These are phyloP conservation scores for Montipora capricornis DNA, from an alignment of 64 coral and sea anemone species.

Conservation along the genomic window DNA sequence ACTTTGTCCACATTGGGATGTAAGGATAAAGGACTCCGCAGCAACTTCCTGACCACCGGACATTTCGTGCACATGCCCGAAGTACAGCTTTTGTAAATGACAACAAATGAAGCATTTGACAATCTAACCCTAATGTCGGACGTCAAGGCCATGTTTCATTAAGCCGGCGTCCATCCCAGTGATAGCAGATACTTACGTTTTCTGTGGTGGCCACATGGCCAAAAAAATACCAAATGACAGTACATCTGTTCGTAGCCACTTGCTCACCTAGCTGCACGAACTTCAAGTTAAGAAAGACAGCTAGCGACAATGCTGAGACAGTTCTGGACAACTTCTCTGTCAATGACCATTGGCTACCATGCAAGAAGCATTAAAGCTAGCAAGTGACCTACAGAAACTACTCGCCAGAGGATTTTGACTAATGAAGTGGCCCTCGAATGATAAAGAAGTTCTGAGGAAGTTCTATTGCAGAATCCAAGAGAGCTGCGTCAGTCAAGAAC, in stretches of 20 bases:
- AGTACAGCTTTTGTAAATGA: no score
- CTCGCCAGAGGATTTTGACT: conserved; percentile 11
- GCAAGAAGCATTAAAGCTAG: background rate
- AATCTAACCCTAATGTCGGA: no score
- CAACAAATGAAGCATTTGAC: no score
- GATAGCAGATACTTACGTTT: background rate
- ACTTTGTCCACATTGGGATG: no score
- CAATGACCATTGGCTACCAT: background rate
- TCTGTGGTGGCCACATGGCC: conserved; percentile 30
- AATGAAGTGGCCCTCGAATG: conserved; percentile 56
- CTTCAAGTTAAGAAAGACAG: conserved; percentile 12
- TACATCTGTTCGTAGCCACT: conserved; percentile 10
- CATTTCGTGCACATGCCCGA: no score
- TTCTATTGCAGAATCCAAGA: background rate
- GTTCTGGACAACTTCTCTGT: conserved; percentile 18
- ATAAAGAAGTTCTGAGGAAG: background rate
- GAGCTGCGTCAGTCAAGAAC: background rate
- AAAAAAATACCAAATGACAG: background rate
- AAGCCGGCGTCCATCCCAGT: background rate
- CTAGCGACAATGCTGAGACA: conserved; percentile 30
- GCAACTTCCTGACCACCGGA: no score
- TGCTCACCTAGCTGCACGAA: conserved; percentile 50
- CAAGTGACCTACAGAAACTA: background rate
- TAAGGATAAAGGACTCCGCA: no score
- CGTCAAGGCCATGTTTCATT: no score